Conservation (phyloP, 2,888 invertebrate species). For the Tryphoninae sp. region DNA sequence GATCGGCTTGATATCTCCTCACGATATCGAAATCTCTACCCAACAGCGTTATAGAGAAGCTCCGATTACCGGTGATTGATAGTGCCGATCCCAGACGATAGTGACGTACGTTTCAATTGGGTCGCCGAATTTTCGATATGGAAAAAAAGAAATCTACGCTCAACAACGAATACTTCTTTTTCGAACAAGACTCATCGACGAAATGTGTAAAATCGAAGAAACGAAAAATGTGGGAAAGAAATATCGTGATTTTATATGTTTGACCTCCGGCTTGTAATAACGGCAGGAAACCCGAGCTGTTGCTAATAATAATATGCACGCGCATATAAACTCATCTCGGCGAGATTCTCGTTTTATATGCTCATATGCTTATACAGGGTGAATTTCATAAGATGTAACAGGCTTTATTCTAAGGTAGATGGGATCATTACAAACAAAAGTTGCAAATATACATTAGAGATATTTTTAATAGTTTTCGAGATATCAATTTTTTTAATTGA, state of each 20-base stretch:
- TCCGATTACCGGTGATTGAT: conserved; percentile 27
- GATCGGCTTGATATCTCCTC: neutral
- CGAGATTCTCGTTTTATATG: neutral
- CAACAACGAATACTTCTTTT: neutral
- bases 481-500: too few relatives aligned
- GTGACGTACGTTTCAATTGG: conserved; percentile 21
- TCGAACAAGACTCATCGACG: neutral
- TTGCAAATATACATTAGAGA: too few relatives aligned
- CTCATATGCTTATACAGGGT: too few relatives aligned
- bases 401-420: too few relatives aligned
- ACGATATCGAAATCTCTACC: conserved; percentile 12
- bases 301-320: conserved; percentile 8
- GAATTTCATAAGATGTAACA: too few relatives aligned
- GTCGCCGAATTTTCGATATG: conserved; percentile 16
- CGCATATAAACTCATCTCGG: neutral
- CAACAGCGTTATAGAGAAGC: conserved; percentile 22
- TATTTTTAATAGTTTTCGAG: too few relatives aligned
- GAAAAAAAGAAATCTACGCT: neutral
- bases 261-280: neutral
- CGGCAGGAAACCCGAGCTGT: neutral
- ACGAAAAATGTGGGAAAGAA: neutral
- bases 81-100: conserved; percentile 45
- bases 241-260: neutral
- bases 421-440: too few relatives aligned
- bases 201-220: neutral